Base-by-base conservation (phyloP, 2,113 vertebrate species). In the Oreocharis arfaki region DNA sequence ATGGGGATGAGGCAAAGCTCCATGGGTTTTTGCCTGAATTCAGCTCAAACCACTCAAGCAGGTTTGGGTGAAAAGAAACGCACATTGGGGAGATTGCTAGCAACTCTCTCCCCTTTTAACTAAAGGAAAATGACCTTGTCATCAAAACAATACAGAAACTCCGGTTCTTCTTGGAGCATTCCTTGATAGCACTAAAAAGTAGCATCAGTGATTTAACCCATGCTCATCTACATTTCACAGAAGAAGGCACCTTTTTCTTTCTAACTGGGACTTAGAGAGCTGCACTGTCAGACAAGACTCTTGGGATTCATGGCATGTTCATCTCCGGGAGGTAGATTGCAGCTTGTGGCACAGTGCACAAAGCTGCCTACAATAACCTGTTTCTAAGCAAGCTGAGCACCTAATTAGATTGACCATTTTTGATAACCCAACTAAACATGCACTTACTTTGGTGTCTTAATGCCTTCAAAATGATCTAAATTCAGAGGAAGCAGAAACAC, bases 71-170 rank as follows among this genome's bases (percentile, higher is more conserved):
- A 41, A 61, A 49, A 89, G 18, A 24, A 75, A 71, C 4, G 5
- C 14, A 9, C 13, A 3, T 4, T 0, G 4, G 79, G 74, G 21
- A 59, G 39, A 35, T 0, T 10, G 55, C 37, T 37, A 71, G 39
- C 53, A 64, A 11, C 21, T 56, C 28, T n/a, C 44, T 56, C 55
- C 57, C 42, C 81, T 67, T 77, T 14, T 30, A 60, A 63, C 10
- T 17, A 28, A 3, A 68, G 41, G 55, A 30, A 88, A 80, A 69
- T 9, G 3, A 75, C 33, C 26, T 39, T 53, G 23, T 35, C 65
- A 87, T 32, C 27, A 64, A 70, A 71, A 11, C 26, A 50, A 33
- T 15, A 53, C 20, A 50, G 53, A 60, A 90, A 71, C 30, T 52
- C 3, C 0, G 5, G 39, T 39, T 44, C 27, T 85, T 79, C 47